Base-by-base conservation (phyloP, 2,888 invertebrate species). In the Abrostola triplasia region DNA sequence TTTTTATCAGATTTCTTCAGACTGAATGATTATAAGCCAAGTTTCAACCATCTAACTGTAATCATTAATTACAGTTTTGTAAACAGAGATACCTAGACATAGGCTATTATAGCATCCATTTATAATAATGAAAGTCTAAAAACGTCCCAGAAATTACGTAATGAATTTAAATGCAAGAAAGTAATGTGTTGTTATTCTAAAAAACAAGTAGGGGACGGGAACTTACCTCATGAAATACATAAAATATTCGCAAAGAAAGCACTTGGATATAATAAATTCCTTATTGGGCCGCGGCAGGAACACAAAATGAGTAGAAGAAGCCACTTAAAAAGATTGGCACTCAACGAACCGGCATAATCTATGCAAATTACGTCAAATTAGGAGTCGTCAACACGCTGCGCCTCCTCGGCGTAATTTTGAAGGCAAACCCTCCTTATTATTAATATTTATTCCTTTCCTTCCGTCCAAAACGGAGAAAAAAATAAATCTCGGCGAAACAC, bases 291-390 rank as follows among this genome's bases (percentile, higher is more conserved):
- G 85, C 88, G 88, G 87, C 84, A 89, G 90, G 82, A 90, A 91
- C 92, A 88, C 91, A 92, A 90, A 91, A 92, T 91, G 91, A 92
- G 93, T 92, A 87, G 89, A 91, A 90, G 90, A 91, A 90, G 93
- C 93, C 94, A 94, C 94, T 94, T 94, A 90, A 92, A 94, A 93
- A 94, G 93, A 94, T 94, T 94, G 94, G 91, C 94, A 94, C 94
- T 94, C 94, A 94, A 88, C 94, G 93, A 91, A 87, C 92, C 90
- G 92, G 93, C 90, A 93, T 94, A 94, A 94, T 94, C 94, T 93
- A 94, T 94, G 94, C 90, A 94, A 94, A 94, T 94, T 92, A 93
- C 92, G 90, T 91, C 92, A 94, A 94, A 94, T 94, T 94, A 94
- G 93, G 92, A 92, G 88, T 92, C 92, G 93, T 93, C 94, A 93